phyloP scores from a whole-genome alignment of 2,113 vertebrate genomes.

The Muntiacus reevesi region DNA sequence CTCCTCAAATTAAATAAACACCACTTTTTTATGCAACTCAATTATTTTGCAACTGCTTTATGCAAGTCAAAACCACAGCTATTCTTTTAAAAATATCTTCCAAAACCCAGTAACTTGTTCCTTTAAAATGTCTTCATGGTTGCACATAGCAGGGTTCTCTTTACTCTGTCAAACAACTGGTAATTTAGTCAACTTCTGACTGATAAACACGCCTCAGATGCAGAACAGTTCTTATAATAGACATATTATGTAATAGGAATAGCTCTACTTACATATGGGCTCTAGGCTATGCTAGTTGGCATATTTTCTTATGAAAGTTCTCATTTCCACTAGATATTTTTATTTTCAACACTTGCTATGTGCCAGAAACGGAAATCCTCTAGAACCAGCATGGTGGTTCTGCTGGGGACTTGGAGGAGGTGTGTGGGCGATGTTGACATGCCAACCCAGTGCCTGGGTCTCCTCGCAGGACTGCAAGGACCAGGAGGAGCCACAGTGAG shows the following conservation, averaged over 20 bases:
- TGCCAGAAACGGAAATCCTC: background rate
- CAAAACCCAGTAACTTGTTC: background rate
- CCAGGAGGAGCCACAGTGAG: background rate
- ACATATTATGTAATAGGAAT: background rate
- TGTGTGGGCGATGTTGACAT: accelerated
- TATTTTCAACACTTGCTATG: background rate
- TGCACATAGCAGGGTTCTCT: background rate
- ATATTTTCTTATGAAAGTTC: background rate
- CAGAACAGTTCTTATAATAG: background rate
- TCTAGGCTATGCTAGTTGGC: background rate
- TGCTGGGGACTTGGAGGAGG: background rate
- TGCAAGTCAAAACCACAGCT: background rate
- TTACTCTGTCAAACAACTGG: background rate
- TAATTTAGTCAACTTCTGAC: background rate
- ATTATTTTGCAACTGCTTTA: background rate
- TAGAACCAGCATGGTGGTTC: background rate
- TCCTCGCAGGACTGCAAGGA: background rate
- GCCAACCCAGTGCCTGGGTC: background rate
- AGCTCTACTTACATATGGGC: background rate
- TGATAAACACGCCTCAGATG: background rate
- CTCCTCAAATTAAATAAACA: background rate
- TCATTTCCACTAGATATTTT: background rate
- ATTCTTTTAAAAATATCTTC: background rate
- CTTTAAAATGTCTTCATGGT: background rate
- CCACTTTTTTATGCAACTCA: background rate